phyloP scores from a whole-genome alignment of 2,797 vertebrate species.

The Silurus lanzhouensis region DNA sequence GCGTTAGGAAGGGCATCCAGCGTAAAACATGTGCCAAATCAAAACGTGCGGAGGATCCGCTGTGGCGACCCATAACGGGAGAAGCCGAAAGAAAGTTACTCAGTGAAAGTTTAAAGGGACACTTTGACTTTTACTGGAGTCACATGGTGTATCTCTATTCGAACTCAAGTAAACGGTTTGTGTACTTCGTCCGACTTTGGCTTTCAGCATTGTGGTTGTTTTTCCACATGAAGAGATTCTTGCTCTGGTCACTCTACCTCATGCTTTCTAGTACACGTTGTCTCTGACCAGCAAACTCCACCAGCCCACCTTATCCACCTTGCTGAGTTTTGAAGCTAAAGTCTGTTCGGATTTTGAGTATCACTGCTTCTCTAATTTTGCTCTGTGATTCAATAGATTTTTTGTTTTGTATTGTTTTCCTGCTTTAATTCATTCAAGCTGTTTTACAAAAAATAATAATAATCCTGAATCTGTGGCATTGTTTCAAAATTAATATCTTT shows the following conservation, averaged over 20 bases:
- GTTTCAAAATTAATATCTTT: not conserved
- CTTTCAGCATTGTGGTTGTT: not conserved
- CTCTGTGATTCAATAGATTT: not conserved
- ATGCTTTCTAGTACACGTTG: not conserved
- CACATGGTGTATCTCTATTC: no score
- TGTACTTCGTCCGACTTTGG: no score
- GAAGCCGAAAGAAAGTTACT: no score
- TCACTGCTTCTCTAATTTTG: not conserved
- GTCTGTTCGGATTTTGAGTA: not conserved
- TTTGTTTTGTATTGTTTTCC: not conserved
- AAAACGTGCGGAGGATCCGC: no score
- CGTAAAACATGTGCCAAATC: no score
- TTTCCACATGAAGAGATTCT: not conserved
- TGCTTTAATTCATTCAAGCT: conserved; percentile 7
- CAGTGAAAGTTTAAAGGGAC: no score
- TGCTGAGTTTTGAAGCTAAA: not conserved
- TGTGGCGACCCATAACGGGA: no score
- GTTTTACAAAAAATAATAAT: not conserved
- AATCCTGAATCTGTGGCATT: not conserved
- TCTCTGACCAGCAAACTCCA: not conserved
- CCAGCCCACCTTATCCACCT: not conserved
- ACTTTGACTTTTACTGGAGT: no score
- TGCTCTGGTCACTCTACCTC: not conserved
- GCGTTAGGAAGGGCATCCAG: no score
- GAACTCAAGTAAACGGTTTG: no score